phyloP scores from a whole-genome alignment of 2,888 invertebrate species.

The Pheosia gnoma region DNA sequence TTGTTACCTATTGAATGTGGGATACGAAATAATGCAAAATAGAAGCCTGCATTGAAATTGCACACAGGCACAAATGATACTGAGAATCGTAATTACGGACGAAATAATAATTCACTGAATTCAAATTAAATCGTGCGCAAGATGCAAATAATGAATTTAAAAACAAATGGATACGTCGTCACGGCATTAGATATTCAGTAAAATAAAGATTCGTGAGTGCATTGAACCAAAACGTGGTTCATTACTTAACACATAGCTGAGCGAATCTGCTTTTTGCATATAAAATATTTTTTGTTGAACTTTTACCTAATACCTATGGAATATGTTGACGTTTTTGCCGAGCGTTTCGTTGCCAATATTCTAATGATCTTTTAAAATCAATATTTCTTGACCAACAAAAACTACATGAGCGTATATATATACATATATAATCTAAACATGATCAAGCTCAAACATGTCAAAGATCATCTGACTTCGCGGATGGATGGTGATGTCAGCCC shows the following conservation, averaged over 20 bases:
- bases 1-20: constrained; percentile 36
- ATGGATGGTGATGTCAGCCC: constrained; percentile 63
- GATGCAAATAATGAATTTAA: constrained; percentile 60
- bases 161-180: constrained; percentile 70
- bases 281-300: constrained; percentile 62
- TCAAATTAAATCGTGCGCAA: constrained; percentile 51
- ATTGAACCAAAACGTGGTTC: constrained; percentile 81
- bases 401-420: constrained; percentile 42
- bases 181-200: constrained; percentile 67
- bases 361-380: constrained; percentile 57
- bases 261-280: constrained; percentile 67
- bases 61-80: constrained; percentile 15
- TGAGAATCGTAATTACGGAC: constrained; percentile 11
- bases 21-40: constrained; percentile 34
- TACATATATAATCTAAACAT: constrained; percentile 53
- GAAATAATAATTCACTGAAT: constrained; percentile 23
- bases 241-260: constrained; percentile 75
- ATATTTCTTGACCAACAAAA: constrained; percentile 50
- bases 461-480: constrained; percentile 52
- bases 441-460: constrained; percentile 55
- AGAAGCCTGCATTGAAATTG: constrained; percentile 35
- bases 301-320: constrained; percentile 65
- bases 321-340: constrained; percentile 64
- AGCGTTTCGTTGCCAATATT: constrained; percentile 52
- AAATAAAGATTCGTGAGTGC: constrained; percentile 77